Evolutionary conservation across 2,113 vertebrate species (phyloP).

Genomic region (Dasyprocta punctata): DNA sequence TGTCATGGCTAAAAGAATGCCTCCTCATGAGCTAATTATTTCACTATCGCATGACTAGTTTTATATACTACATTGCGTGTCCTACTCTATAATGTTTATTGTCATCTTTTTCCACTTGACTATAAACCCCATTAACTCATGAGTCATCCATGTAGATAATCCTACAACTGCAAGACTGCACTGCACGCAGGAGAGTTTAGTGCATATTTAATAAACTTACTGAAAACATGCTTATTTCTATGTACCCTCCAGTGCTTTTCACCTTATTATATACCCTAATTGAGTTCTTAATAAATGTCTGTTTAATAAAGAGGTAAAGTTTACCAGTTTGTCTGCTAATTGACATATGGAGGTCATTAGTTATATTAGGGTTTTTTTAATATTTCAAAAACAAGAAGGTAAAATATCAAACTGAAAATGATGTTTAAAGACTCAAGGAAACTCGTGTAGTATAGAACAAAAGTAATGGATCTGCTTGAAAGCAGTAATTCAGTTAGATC

Average conservation of each 20-base stretch:
- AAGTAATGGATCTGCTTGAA: slow-evolving; percentile 39
- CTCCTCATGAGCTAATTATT: not conserved
- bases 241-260: not conserved
- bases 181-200: not conserved
- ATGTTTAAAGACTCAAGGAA: slow-evolving; percentile 25
- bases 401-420: slow-evolving; percentile 32
- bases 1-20: not conserved
- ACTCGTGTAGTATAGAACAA: slow-evolving; percentile 9
- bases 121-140: not conserved
- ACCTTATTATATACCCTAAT: not conserved
- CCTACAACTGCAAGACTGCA: no score
- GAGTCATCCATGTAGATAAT: no score
- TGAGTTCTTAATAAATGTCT: not conserved
- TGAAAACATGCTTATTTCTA: not conserved
- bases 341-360: not conserved
- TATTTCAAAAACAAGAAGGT: not conserved
- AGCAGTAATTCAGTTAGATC: slow-evolving; percentile 67
- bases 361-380: not conserved
- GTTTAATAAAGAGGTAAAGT: not conserved
- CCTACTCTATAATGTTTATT: not conserved
- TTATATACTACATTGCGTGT: not conserved
- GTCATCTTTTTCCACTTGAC: not conserved
- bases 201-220: not conserved
- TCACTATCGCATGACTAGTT: not conserved
- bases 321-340: not conserved